These are phyloP conservation scores for Enteromius anoplus DNA, from an alignment of 2,797 vertebrate species.

Conservation along the genomic window DNA sequence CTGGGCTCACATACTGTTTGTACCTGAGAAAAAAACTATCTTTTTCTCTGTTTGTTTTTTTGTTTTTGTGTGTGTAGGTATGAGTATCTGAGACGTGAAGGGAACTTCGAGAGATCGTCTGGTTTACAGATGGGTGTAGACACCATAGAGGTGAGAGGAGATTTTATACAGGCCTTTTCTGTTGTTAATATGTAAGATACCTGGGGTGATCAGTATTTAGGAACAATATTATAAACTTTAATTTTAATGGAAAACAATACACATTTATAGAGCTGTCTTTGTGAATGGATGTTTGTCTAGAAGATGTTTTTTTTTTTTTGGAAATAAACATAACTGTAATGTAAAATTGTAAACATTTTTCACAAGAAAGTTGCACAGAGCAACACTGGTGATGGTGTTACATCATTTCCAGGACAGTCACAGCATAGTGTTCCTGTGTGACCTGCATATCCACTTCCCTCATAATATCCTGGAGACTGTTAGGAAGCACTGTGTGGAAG, in stretches of 20 bases:
- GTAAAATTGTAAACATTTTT: neutral
- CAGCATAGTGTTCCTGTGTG: conserved; percentile 97
- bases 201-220: neutral
- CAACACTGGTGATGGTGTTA: neutral
- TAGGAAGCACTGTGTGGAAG: conserved; percentile 97
- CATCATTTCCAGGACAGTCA: conserved; percentile 83
- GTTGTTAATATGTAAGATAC: neutral
- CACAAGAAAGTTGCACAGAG: neutral
- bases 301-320: neutral
- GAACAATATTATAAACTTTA: neutral
- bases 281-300: neutral
- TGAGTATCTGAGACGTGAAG: conserved; percentile 81
- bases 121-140: conserved; percentile 85
- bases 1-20: neutral
- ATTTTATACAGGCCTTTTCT: neutral
- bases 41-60: neutral
- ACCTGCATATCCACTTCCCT: conserved; percentile 98
- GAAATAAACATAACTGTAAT: neutral
- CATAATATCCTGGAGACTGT: conserved; percentile 91
- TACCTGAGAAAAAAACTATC: neutral
- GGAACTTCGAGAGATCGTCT: conserved; percentile 85
- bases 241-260: neutral
- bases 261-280: neutral
- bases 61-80: conserved; percentile 70
- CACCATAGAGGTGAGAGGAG: conserved; percentile 74